Base-by-base conservation (phyloP, 30 jellyfish, hydroid and myxozoan species). In the Aurelia sp. region DNA sequence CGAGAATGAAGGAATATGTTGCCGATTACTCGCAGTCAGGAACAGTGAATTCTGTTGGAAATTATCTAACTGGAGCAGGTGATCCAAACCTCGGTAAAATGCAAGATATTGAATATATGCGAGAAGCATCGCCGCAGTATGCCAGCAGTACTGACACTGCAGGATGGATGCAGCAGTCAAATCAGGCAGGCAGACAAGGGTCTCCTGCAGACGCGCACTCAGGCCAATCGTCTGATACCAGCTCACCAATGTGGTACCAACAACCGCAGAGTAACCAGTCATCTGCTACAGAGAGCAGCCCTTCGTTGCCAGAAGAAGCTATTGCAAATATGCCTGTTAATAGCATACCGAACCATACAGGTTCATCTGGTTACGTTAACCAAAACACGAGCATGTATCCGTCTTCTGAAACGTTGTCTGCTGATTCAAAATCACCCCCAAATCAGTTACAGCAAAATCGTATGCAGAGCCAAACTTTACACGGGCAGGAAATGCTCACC, bases 181-280 rank as follows among this genome's bases (percentile, higher is more conserved):
- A 7, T 59, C 33, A 59, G 1, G 69, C 33, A 18, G 35, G 33
- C 33, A 13, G 69, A 2, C 33, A n/a, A 59, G 31, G 33, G 3
- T 59, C 69, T 18, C 33, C 69, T 59, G 33, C 24, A 59, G 69
- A 21, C 33, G 33, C 13, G 10, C 69, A 59, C 16, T 59, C 69
- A 21, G 69, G 33, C 12, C 69, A 59, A 9, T 21, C 69, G 16
- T 59, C 69, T 44, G 55, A 7, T 44, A 9, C 55, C 6, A 44
- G 10, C 13, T 59, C 69, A 1, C 69, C 69, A 13, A 59, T 59
- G 69, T 59, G 69, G 69, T 59, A 59, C 33, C 69, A 59, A 35
- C 69, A n/a, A 18, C 33, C 33, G 13, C 33, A 59, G 16, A 59
- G 69, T 59, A 59, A 59, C 13, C 12, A 21, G 1, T 59, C 69